These are phyloP conservation scores for Oxyruncus cristatus DNA, from an alignment of 2,113 vertebrate species.

Conservation along the genomic window DNA sequence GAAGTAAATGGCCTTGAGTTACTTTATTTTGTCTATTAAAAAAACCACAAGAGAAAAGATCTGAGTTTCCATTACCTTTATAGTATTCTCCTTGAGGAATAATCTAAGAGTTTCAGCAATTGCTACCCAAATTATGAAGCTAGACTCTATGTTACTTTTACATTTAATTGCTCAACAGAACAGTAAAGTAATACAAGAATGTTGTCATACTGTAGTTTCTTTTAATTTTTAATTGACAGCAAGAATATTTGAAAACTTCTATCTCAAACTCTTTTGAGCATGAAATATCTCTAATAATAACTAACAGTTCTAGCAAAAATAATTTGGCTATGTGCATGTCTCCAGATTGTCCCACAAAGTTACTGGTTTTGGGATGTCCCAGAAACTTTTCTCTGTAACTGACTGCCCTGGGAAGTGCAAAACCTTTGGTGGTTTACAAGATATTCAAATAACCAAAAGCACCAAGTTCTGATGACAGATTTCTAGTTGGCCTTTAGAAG, in stretches of 20 bases:
- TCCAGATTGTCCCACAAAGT: not conserved
- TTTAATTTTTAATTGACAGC: not conserved
- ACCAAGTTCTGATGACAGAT: not conserved
- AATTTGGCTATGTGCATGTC: not conserved
- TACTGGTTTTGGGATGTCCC: not conserved
- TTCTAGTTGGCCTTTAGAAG: not conserved
- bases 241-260: not conserved
- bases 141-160: not conserved
- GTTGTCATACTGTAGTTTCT: not conserved
- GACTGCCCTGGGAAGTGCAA: not conserved
- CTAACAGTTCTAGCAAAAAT: not conserved
- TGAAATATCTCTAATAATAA: not conserved
- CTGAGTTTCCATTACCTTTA: not conserved
- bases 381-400: not conserved
- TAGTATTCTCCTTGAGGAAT: not conserved
- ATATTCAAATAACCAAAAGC: constrained; percentile 2
- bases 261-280: not conserved
- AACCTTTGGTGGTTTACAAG: constrained; percentile 21
- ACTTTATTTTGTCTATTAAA: not conserved
- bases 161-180: not conserved
- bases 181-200: not conserved
- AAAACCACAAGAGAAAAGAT: not conserved
- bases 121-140: not conserved
- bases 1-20: not conserved
- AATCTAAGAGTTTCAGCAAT: not conserved